Base-by-base conservation (phyloP, 2,888 invertebrate species). In the Microctonus brassicae region DNA sequence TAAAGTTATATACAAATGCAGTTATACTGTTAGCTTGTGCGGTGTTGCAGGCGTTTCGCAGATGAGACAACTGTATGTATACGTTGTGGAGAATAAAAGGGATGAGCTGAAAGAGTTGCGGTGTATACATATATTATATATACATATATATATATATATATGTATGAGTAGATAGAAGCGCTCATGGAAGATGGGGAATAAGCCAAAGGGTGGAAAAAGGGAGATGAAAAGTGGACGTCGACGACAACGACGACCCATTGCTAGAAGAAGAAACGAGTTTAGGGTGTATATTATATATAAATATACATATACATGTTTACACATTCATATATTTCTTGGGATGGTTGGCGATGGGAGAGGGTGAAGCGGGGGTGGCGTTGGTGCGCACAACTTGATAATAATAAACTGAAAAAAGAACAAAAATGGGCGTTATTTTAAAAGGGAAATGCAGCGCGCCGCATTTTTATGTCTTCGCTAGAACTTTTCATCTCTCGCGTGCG, bases 401-500 rank as follows among this genome's bases (percentile, higher is more conserved):
- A 87, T 86, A 86, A 87, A 87, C 82, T 85, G 82, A 86, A 86
- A 87, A 84, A 83, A 82, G 47, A 67, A 58, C 29, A 36, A 33
- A 67, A 84, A 84, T 83, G 82, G 84, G 81, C 84, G 83, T 86
- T 87, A 87, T 85, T 87, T 87, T 87, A 86, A 87, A 86, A 87
- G 87, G 86, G 84, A 87, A 87, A 87, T 86, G 86, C 86, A 86
- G 84, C 85, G 84, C 85, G 83, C 81, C 85, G 86, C 86, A 86
- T 87, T 87, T 87, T 87, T 87, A 87, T 87, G 86, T 86, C 86
- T 85, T 86, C 84, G 83, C 85, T 83, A 84, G 84, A 84, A 85
- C 83, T 84, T 86, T 79, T 79, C 79, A 79, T 79, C 79, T 78
- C 75, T 69, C 67, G 75, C 65, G 73, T 63, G 73, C 72, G 29